Evolutionary conservation across 2,888 invertebrate genomes (phyloP).

Genomic region (Lissonota sp.): DNA sequence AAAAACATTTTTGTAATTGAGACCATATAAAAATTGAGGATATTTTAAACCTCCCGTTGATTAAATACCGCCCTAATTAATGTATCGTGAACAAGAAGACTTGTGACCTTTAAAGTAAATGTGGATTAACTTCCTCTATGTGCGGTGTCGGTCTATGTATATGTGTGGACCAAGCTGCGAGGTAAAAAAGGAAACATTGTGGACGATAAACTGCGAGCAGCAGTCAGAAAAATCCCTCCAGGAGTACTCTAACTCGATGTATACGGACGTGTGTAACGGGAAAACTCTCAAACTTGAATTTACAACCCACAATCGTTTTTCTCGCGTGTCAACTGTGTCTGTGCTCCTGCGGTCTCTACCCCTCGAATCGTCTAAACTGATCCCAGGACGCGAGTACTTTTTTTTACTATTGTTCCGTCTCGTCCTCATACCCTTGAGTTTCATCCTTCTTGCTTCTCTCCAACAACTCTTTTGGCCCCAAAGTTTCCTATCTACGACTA

Average conservation of each 20-base stretch:
- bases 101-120: too few relatives aligned
- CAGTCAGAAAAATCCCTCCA: constrained; percentile 11
- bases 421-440: constrained; percentile 15
- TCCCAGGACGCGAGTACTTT: constrained; percentile 43
- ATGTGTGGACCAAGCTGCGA: too few relatives aligned
- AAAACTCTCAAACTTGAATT: constrained; percentile 54
- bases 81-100: too few relatives aligned
- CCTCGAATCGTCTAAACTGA: constrained; percentile 39
- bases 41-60: too few relatives aligned
- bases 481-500: too few relatives aligned
- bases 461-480: not conserved
- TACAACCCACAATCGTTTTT: constrained; percentile 59
- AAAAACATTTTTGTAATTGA: too few relatives aligned
- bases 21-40: too few relatives aligned
- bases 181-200: constrained; percentile 5
- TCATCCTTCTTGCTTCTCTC: not conserved
- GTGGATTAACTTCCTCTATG: too few relatives aligned
- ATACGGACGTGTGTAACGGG: constrained; percentile 1
- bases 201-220: not conserved
- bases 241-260: constrained; percentile 14
- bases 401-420: constrained; percentile 24
- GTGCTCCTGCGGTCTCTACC: constrained; percentile 25
- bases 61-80: too few relatives aligned
- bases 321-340: constrained; percentile 1
- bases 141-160: too few relatives aligned